These are phyloP conservation scores for Poecilia velifera DNA, from an alignment of 2,797 vertebrate species.

Conservation along the genomic window DNA sequence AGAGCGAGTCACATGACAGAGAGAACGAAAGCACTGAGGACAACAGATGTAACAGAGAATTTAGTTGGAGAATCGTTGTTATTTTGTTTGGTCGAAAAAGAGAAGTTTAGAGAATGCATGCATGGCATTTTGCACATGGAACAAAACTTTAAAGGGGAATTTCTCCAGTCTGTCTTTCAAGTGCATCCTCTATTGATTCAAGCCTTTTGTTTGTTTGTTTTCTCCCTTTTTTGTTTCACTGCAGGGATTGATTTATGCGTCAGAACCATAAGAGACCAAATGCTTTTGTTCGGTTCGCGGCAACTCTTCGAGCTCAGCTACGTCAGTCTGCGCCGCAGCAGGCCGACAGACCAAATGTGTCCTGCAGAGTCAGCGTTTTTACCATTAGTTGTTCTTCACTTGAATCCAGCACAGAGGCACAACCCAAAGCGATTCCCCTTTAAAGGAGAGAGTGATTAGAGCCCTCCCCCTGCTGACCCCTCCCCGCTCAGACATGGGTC, in stretches of 20 bases:
- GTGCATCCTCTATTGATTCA: slow-evolving; percentile 80
- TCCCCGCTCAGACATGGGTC: slow-evolving; percentile 96
- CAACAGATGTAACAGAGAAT: slow-evolving; percentile 88
- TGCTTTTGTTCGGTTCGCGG: slow-evolving; percentile 71
- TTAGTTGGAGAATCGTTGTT: slow-evolving; percentile 81
- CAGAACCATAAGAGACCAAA: slow-evolving; percentile 63
- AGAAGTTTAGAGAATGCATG: slow-evolving; percentile 91
- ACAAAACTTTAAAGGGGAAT: slow-evolving; percentile 94
- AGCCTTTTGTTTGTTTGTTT: slow-evolving; percentile 47
- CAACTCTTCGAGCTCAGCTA: slow-evolving; percentile 60
- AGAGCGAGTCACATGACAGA: slow-evolving; percentile 81
- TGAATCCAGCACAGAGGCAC: slow-evolving; percentile 82
- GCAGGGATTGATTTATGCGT: slow-evolving; percentile 66
- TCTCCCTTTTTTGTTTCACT: slow-evolving; percentile 41
- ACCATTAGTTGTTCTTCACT: slow-evolving; percentile 74
- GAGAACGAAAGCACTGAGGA: slow-evolving; percentile 87
- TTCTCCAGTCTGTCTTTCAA: slow-evolving; percentile 76
- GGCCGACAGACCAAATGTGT: slow-evolving; percentile 69
- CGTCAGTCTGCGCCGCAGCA: slow-evolving; percentile 62
- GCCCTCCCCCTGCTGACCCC: slow-evolving; percentile 93
- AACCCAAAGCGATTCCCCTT: slow-evolving; percentile 91
- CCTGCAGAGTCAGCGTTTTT: slow-evolving; percentile 61
- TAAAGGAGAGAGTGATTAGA: slow-evolving; percentile 96
- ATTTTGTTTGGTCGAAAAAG: slow-evolving; percentile 81
- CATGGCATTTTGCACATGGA: slow-evolving; percentile 92